Evolutionary conservation across 2,888 invertebrate species (phyloP).

Genomic region (Didymodactylos carnosus): DNA sequence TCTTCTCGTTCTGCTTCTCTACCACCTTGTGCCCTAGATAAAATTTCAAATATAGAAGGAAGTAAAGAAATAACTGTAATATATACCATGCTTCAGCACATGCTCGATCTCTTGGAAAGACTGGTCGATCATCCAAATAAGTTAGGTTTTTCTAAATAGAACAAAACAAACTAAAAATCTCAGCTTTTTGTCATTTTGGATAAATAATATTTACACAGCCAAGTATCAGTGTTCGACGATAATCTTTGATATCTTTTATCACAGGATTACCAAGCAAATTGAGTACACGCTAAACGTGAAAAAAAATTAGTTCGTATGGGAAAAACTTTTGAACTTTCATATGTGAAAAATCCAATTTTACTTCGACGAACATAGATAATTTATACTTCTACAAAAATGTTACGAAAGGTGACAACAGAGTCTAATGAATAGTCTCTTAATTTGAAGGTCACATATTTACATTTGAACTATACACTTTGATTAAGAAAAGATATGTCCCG

Average conservation of each 20-base stretch:
- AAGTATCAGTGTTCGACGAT: constrained; percentile 58
- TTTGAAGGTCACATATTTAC: too few species aligned
- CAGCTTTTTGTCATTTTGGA: constrained; percentile 19
- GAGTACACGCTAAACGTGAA: constrained; percentile 44
- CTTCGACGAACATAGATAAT: too few species aligned
- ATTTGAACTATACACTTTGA: too few species aligned
- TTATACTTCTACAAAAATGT: too few species aligned
- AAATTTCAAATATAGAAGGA: neutral
- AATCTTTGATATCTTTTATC: constrained; percentile 56
- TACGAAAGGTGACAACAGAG: too few species aligned
- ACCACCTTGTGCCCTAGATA: constrained; percentile 4
- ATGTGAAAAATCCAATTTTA: too few species aligned
- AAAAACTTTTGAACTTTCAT: too few species aligned
- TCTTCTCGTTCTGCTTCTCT: constrained; percentile 13
- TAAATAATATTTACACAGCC: constrained; percentile 41
- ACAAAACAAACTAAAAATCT: constrained; percentile 26
- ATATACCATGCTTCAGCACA: constrained; percentile 77
- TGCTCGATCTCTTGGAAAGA: constrained; percentile 68
- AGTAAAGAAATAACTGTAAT: neutral
- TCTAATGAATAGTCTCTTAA: too few species aligned
- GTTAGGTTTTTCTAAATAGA: constrained; percentile 48
- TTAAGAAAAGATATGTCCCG: too few species aligned
- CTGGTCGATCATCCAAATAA: constrained; percentile 71
- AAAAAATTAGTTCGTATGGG: too few species aligned
- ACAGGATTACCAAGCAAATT: constrained; percentile 72